These are phyloP conservation scores for Sebastes fasciatus DNA, from an alignment of 2,113 vertebrate species.

Conservation along the genomic window DNA sequence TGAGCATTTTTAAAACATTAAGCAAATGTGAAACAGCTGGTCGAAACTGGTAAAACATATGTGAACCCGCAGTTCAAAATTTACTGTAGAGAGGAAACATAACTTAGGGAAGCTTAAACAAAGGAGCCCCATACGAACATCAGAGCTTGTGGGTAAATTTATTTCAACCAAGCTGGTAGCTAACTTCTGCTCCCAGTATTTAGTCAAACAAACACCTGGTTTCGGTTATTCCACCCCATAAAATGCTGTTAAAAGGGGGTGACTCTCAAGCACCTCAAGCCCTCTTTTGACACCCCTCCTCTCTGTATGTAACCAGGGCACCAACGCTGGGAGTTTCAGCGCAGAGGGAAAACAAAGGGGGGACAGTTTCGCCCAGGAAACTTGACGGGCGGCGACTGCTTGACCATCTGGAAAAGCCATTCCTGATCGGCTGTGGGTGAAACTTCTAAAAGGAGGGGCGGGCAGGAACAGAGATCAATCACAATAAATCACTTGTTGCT, in stretches of 20 bases:
- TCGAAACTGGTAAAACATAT: slow-evolving; percentile 35
- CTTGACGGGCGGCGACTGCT: slow-evolving; percentile 65
- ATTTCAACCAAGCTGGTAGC: slow-evolving; percentile 56
- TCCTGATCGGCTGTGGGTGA: slow-evolving; percentile 69
- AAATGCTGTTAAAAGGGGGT: slow-evolving; percentile 69
- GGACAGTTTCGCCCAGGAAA: slow-evolving; percentile 66
- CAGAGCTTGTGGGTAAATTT: slow-evolving; percentile 50
- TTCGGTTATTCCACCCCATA: slow-evolving; percentile 78
- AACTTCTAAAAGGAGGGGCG: slow-evolving; percentile 61
- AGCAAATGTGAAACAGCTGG: background rate
- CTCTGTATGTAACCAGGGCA: slow-evolving; percentile 61
- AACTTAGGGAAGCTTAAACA: slow-evolving; percentile 40
- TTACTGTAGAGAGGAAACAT: slow-evolving; percentile 39
- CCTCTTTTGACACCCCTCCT: slow-evolving; percentile 19
- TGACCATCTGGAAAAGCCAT: slow-evolving; percentile 81
- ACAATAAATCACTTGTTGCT: slow-evolving; percentile 67
- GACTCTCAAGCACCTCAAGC: slow-evolving; percentile 54
- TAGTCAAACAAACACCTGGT: slow-evolving; percentile 76
- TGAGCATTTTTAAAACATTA: slow-evolving; percentile 17
- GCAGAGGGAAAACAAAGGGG: slow-evolving; percentile 52
- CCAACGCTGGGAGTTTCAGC: slow-evolving; percentile 53
- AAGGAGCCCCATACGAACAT: slow-evolving; percentile 27
- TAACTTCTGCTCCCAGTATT: slow-evolving; percentile 70
- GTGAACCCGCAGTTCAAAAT: slow-evolving; percentile 37
- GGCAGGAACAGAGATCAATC: slow-evolving; percentile 68